Evolutionary conservation across 2,797 vertebrate species (phyloP).

Genomic region (Chelmon rostratus): DNA sequence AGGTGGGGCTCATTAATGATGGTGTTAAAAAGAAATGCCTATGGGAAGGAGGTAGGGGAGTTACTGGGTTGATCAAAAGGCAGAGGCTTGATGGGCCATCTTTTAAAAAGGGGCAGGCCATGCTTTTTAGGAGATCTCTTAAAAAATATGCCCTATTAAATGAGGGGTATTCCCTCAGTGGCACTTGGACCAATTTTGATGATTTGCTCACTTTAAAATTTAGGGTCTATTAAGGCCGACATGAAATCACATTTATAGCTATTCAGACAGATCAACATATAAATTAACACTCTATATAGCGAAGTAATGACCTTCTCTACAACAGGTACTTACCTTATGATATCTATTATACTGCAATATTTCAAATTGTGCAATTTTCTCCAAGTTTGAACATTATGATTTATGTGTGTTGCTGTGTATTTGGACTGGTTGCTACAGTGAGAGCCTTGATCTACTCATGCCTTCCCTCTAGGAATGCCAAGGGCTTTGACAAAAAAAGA

Average conservation of each 20-base stretch:
- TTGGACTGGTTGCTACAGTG: constrained; percentile 57
- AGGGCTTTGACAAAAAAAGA: constrained; percentile 25
- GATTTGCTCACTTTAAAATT: constrained; percentile 43
- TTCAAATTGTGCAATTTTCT: constrained; percentile 39
- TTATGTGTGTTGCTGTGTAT: constrained; percentile 53
- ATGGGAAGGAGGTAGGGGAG: constrained; percentile 64
- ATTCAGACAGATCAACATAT: constrained; percentile 25
- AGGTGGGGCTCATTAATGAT: constrained; percentile 80
- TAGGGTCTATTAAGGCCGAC: constrained; percentile 32
- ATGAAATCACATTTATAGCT: constrained; percentile 48
- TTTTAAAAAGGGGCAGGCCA: constrained; percentile 70
- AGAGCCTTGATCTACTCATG: constrained; percentile 47
- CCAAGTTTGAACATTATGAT: constrained; percentile 29
- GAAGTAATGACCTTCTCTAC: constrained; percentile 35
- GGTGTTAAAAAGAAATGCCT: constrained; percentile 75
- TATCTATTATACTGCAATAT: constrained; percentile 32
- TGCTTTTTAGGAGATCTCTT: constrained; percentile 80
- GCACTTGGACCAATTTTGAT: constrained; percentile 41
- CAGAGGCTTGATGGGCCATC: constrained; percentile 71
- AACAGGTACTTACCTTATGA: constrained; percentile 30
- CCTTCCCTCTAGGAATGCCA: constrained; percentile 41
- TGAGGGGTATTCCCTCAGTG: constrained; percentile 64
- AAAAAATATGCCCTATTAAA: constrained; percentile 79
- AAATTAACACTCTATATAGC: constrained; percentile 40
- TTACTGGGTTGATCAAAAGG: constrained; percentile 82